Base-by-base conservation (phyloP, 2,113 vertebrate species). In the Chloroceryle aenea region DNA sequence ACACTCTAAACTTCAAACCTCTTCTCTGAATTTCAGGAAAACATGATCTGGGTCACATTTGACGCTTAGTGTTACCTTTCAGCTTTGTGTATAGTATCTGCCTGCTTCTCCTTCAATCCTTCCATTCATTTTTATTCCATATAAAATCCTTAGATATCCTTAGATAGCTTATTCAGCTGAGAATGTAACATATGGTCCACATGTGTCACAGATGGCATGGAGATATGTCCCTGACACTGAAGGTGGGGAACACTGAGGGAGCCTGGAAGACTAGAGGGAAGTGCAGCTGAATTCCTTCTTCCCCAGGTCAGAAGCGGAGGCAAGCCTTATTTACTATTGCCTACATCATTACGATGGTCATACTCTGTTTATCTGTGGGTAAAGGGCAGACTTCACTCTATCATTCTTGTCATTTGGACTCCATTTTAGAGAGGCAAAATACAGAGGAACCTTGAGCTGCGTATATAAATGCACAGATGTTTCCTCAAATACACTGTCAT, bases 311-410 rank as follows among this genome's bases (percentile, higher is more conserved):
- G 52, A 81, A 43, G 25, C n/a, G 23, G 23, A 74, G 30, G 30
- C 22, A 56, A 43, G 32, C 10, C n/a, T 87, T 85, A 59, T 71
- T 76, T 75, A 30, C 68, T 58, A 27, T 52, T 63, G 43, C 38
- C 43, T 62, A 42, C 38, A 9, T 68, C 40, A 36, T 64, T 72
- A 50, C 0, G 0, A 27, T 72, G n/a, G 26, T 71, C 30, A 38
- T 56, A 11, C 19, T 64, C 15, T 68, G 27, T 67, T 92, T 89
- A 63, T 82, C 81, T 87, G 10, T 45, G 74, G 21, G 10, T 42
- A 61, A 93, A 82, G 21, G 27, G 61, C 75, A 59, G 42, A 43
- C n/a, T 56, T 85, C 38, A 59, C 32, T 42, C 87, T 63, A 42
- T 79, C 47, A 40, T 90, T 75, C 43, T 61, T 76, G 23, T 10